Evolutionary conservation across 2,113 vertebrate species (phyloP).

Genomic region (Taurulus bubalis): DNA sequence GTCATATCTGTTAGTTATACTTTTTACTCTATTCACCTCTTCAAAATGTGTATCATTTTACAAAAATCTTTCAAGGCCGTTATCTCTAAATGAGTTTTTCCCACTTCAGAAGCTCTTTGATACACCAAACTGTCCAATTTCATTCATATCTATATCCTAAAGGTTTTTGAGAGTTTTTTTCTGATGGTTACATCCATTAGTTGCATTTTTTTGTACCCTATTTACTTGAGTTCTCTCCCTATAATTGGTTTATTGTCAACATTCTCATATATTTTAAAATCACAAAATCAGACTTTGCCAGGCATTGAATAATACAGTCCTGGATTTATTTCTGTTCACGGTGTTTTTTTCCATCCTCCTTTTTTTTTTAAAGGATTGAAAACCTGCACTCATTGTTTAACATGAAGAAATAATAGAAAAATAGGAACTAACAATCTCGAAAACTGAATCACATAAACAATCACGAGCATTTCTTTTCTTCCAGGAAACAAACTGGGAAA

Average conservation of each 20-base stretch:
- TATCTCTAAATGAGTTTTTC: no score
- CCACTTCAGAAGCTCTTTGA: no score
- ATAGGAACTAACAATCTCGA: background rate
- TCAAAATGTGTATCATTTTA: no score
- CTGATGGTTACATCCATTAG: no score
- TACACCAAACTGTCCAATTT: no score
- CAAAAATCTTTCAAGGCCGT: no score
- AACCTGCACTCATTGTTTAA: background rate
- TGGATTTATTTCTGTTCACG: background rate
- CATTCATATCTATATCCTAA: no score
- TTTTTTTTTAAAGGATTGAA: background rate
- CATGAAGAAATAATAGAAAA: background rate
- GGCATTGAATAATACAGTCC: background rate
- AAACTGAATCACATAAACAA: background rate
- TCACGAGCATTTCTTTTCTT: background rate
- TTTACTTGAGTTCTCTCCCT: background rate
- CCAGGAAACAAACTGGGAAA: background rate
- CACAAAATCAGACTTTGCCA: background rate
- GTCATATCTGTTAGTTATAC: background rate
- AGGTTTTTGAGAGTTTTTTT: no score
- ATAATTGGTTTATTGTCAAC: background rate
- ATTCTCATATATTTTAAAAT: background rate
- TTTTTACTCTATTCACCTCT: background rate
- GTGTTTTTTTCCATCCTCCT: background rate
- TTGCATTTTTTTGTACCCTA: no score